phyloP scores from a whole-genome alignment of 2,113 vertebrate species.

The Amblyornis subalaris region DNA sequence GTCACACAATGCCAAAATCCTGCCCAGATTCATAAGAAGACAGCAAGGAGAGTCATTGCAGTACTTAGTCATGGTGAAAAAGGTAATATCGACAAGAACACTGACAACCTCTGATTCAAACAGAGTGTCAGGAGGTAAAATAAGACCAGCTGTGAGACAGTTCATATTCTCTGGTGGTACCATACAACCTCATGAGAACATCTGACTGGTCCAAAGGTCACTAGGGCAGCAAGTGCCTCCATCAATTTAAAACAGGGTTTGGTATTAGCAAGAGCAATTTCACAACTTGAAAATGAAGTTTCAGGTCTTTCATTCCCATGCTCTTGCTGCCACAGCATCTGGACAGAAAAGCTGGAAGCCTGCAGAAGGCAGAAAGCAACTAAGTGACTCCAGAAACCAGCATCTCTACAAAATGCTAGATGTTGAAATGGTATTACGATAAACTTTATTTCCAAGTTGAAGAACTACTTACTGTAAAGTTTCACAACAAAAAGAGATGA shows the following conservation, averaged over 20 bases:
- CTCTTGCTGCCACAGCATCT: background rate
- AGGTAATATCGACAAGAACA: background rate
- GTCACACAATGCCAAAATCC: background rate
- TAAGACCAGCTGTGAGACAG: background rate
- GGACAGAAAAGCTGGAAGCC: background rate
- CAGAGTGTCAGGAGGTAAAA: background rate
- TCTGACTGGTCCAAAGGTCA: background rate
- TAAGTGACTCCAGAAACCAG: background rate
- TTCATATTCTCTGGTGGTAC: background rate
- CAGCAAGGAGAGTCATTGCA: accelerated
- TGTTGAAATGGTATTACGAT: background rate
- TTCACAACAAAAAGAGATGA: background rate
- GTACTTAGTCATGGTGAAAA: background rate
- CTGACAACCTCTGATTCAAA: background rate
- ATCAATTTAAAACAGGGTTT: background rate
- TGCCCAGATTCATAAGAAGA: background rate
- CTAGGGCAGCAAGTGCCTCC: background rate
- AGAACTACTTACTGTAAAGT: background rate
- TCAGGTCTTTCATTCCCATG: background rate
- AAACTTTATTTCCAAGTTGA: background rate
- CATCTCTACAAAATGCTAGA: background rate
- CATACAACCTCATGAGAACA: background rate
- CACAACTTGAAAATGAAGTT: background rate
- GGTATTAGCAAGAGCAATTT: background rate
- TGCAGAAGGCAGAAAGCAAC: background rate